A percentile compares a stretch with the other conserved stretches of the same genome.
Conservation (phyloP, 2,113 vertebrate species). For the Benitochromis conjunctus region DNA sequence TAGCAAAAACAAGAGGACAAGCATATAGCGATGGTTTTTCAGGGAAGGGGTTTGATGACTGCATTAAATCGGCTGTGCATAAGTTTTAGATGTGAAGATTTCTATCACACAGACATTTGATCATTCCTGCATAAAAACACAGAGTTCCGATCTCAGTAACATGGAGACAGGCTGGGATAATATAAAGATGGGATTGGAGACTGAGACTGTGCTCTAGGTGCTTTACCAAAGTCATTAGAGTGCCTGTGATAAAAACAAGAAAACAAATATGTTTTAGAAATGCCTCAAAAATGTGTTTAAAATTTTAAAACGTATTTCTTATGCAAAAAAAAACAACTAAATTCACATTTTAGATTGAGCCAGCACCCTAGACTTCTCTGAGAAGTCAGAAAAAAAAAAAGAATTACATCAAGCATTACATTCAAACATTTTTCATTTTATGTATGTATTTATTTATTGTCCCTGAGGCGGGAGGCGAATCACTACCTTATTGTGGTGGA, state of each 20-base stretch:
- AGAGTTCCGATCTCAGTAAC: not conserved
- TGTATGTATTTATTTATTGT: too few species aligned
- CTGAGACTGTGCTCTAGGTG: not conserved
- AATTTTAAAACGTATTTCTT: rapidly evolving
- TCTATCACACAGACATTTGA: not conserved
- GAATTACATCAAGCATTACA: too few species aligned
- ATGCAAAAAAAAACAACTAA: not conserved
- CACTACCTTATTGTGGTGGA: too few species aligned
- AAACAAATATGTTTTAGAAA: not conserved
- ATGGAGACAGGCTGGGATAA: not conserved
- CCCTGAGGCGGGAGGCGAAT: too few species aligned
- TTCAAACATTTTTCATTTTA: too few species aligned
- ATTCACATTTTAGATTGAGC: not conserved
- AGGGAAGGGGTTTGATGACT: not conserved
- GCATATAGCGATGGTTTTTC: not conserved
- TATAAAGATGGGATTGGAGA: not conserved
- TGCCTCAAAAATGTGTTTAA: not conserved
- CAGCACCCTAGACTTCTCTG: not conserved
- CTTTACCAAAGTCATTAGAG: not conserved
- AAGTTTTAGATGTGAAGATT: not conserved
- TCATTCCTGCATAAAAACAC: not conserved
- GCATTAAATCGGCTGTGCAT: not conserved
- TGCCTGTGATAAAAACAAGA: not conserved
- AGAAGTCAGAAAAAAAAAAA: too few species aligned
- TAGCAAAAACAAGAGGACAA: not conserved